Evolutionary conservation across 1,140 invertebrate genomes (phyloP), one percentile per base, ranked within the genome.

Genomic region (Helicoverpa armigera): DNA sequence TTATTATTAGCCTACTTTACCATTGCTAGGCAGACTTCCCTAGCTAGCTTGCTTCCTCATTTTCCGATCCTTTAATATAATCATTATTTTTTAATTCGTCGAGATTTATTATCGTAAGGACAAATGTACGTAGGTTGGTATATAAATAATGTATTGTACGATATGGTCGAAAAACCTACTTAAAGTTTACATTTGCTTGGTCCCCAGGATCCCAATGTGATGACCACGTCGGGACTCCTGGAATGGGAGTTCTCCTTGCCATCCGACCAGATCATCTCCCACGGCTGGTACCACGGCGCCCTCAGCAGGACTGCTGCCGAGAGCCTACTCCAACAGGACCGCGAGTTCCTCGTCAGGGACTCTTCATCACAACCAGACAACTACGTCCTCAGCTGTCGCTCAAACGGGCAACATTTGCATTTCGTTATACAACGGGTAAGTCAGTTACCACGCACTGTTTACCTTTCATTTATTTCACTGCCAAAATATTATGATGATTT

Each of bases 221-320:
- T 95, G 88, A 93, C 88, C n/a, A 94, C 93, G 72, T 95, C 95
- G 13, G 97, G 97, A 82, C 96, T 97, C 0, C 92, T 98, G 60
- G 98, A 98, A 94, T 98, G 98, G 96, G 98, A 98, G 92, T 94
- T 98, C 35, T 97, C 97, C 18, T 91, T 98, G 82, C 97, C 98
- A 89, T 96, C 96, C 4, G 95, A 97, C 14, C 98, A 98, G 91
- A 95, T 99, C 61, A 96, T 98, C 50, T 98, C 98, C 0, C 98
- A 99, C 89, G 98, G 98, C 3, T 99, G 98, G 98, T 98, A 99
- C 90, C 98, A 99, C 89, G 99, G 98, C 0, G 97, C 97, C 58
- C 97, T 99, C 53, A 97, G 98, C 1, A 95, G 99, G 7, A 96
- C 96, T 7, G 95, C 97, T 12, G 98, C 98, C 0, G 98, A 99